Evolutionary conservation across 2,797 vertebrate genomes (phyloP).

Genomic region (Periparus ater): DNA sequence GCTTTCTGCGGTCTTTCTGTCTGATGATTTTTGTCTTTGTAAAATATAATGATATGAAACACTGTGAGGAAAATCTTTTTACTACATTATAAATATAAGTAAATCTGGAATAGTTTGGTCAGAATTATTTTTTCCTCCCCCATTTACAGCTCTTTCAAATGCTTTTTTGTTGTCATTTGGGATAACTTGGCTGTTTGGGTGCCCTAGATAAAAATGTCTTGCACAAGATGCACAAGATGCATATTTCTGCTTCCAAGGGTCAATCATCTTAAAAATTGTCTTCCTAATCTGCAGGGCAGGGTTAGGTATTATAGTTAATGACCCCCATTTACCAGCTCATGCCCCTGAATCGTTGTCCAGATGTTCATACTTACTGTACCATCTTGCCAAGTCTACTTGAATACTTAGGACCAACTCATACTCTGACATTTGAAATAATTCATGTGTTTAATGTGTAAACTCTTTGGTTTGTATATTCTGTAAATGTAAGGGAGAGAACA

Average conservation of each 20-base stretch:
- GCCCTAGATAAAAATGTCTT: not conserved
- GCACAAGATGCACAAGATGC: not conserved
- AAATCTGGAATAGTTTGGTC: not conserved
- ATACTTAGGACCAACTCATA: not conserved
- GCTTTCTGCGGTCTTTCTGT: conserved; percentile 34
- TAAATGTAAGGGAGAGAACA: not conserved
- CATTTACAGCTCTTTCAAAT: not conserved
- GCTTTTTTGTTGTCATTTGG: not conserved
- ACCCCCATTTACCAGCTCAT: not conserved
- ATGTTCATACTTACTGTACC: not conserved
- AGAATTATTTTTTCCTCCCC: not conserved
- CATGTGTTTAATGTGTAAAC: not conserved
- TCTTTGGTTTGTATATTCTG: not conserved
- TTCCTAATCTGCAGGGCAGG: not conserved
- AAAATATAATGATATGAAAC: conserved; percentile 4
- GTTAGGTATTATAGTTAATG: not conserved
- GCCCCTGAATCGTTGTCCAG: not conserved
- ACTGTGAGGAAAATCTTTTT: conserved; percentile 20
- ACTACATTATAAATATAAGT: not conserved
- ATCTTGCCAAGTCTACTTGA: not conserved
- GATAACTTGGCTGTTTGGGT: not conserved
- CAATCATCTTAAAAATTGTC: not conserved
- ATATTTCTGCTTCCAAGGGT: not conserved
- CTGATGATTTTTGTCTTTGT: conserved; percentile 8
- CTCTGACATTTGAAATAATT: not conserved